Evolutionary conservation across 2,113 vertebrate species (phyloP), one percentile per base, ranked within the genome.

Genomic region (Silurus asotus): DNA sequence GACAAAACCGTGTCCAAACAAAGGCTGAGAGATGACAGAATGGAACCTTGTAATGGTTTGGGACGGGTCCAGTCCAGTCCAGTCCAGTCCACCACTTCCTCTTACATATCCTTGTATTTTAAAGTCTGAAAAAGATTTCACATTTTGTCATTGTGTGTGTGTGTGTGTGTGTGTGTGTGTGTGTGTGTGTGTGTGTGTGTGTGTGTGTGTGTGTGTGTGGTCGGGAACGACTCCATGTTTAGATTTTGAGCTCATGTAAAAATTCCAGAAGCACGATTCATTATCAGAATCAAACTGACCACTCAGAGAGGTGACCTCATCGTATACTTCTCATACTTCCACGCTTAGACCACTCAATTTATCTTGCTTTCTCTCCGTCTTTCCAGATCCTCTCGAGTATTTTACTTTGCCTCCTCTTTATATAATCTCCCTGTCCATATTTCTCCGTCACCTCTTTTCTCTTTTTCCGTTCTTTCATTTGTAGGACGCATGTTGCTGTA

Each of bases 171-270:
- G 77, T 20, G n/a, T 79, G 77, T 80, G 53, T 80, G 55, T 37
- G 74, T 77, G 19, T 1, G 72, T 48, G 37, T 19, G 70, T 19
- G 70, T 48, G 14, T 19, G 74, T 53, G 48, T 58, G 49, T 51
- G 74, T 51, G 23, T 56, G 23, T 56, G 75, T 28, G 53, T 77
- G 75, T n/a, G 62, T 61, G 23, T n/a, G 13, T 45, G 79, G 79
- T 81, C 45, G 48, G 79, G 45, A 64, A 15, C 62, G 59, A 64
- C 59, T 81, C 79, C 45, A n/a, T 62, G 78, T 81, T 81, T 81
- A 81, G 79, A 64, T 81, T 81, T 64, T 64, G 79, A 81, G 79
- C 59, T 81, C 79, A 81, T 1, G 7, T 49, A 49, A 64, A 81
- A 64, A 81, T 81, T 64, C 79, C 79, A 48, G 55, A 20, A 48